Base-by-base conservation (phyloP, 1,140 invertebrate species). In the Cotesia chilonis region DNA sequence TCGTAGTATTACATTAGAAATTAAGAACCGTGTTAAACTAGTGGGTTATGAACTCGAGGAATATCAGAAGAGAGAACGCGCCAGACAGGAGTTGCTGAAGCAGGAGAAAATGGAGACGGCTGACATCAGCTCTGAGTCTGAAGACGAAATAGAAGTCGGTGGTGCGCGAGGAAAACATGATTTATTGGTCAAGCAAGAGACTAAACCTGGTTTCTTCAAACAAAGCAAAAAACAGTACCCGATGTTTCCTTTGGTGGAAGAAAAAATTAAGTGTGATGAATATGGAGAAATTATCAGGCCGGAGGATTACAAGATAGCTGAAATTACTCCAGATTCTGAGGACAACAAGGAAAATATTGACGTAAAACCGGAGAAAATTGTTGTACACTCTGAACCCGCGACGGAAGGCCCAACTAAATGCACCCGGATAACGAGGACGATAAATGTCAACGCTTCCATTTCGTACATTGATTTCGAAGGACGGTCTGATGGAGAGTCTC, bases 391-490 rank as follows among this genome's bases (percentile, higher is more conserved):
- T 87, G 89, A 89, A 85, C 90, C 91, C 75, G 83, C 90, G 57
- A 83, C 90, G 7, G 95, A 97, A 82, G 90, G 94, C 74, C 95
- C 95, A 28, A 96, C 94, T 5, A 99, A 99, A 86, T 97, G 96
- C 83, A 89, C 97, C 3, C 89, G 91, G n/a, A 88, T 91, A 47
- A 90, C 90, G 4, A 91, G 94, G 35, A 92, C 91, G 0, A 89
- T 99, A 14, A 89, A 91, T 69, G 91, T 99, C 0, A 92, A 94
- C 75, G 95, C 95, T 28, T 92, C 92, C 78, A 91, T 99, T 2
- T 92, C 95, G 73, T 98, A 95, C 78, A 99, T 99, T 71, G 98
- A 99, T 88, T 98, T 99, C 85, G 98, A 99, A 84, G 98, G 98
- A 4, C 89, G 98, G 57, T 98, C 97, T 0, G 98, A 99, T 87